phyloP scores from a whole-genome alignment of 1,140 invertebrate genomes.

The Drosophila kanapiae region DNA sequence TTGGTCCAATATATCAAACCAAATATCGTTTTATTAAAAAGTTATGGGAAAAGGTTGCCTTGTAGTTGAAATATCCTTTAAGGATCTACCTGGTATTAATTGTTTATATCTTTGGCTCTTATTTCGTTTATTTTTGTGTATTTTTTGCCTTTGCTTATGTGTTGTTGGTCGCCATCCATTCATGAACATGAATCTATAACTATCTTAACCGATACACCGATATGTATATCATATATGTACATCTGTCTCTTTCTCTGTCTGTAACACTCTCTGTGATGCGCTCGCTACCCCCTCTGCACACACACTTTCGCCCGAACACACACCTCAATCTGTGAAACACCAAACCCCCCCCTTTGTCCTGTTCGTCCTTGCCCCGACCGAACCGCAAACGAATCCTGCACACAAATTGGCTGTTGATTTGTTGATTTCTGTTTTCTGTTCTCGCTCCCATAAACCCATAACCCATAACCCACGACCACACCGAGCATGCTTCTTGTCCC shows the following conservation, averaged over 20 bases:
- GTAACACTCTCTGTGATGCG: constrained; percentile 45
- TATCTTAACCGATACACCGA: constrained; percentile 26
- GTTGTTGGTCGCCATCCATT: constrained; percentile 11
- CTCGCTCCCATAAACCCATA: constrained; percentile 9
- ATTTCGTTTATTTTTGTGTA: background rate
- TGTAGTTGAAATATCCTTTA: background rate
- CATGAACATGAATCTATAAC: constrained; percentile 24
- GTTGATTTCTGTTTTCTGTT: constrained; percentile 60
- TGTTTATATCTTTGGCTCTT: constrained; percentile 1
- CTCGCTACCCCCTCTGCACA: constrained; percentile 50
- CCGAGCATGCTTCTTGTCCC: constrained; percentile 17
- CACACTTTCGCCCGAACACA: constrained; percentile 13
- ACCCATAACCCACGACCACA: constrained; percentile 3
- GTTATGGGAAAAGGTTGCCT: background rate
- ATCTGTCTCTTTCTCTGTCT: constrained; percentile 54
- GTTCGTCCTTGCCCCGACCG: background rate
- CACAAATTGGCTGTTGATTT: constrained; percentile 77
- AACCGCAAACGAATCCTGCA: constrained; percentile 41
- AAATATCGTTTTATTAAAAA: background rate
- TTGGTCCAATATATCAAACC: no score
- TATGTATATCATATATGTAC: constrained; percentile 43
- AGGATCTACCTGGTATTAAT: background rate
- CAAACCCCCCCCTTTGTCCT: background rate
- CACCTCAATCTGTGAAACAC: background rate
- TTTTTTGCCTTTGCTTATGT: constrained; percentile 19